These are phyloP conservation scores for Alectura lathami DNA, from an alignment of 2,113 vertebrate species.

Conservation along the genomic window DNA sequence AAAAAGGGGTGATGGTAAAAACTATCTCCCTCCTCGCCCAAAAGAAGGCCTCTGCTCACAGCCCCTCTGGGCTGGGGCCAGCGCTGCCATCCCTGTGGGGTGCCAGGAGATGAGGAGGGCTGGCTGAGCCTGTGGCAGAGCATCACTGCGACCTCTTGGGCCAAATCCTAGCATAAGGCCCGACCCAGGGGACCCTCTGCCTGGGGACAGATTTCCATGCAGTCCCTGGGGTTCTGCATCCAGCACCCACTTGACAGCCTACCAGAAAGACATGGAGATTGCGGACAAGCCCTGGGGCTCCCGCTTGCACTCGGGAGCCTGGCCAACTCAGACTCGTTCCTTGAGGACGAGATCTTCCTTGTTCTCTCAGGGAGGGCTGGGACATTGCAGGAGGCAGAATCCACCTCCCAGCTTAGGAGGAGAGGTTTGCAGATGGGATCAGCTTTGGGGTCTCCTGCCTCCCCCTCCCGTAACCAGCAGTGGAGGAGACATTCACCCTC, in stretches of 20 bases:
- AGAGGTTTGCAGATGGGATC: neutral
- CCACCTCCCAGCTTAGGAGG: neutral
- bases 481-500: neutral
- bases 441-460: neutral
- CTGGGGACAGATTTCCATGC: neutral
- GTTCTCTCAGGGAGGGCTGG: neutral
- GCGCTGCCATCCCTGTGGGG: neutral
- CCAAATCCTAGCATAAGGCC: neutral
- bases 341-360: accelerated
- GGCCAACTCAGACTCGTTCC: neutral
- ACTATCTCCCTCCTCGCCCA: neutral
- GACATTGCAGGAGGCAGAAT: neutral
- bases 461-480: neutral
- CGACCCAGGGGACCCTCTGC: too few species aligned
- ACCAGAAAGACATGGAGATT: neutral
- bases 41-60: neutral
- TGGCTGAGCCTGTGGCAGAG: neutral
- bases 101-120: neutral
- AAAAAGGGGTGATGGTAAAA: neutral
- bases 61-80: neutral
- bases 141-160: neutral
- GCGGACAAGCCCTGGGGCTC: neutral
- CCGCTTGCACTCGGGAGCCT: neutral
- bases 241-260: neutral
- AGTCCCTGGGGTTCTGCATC: neutral